phyloP scores from a whole-genome alignment of 2,113 vertebrate species.

The Stigmatopora argus region DNA sequence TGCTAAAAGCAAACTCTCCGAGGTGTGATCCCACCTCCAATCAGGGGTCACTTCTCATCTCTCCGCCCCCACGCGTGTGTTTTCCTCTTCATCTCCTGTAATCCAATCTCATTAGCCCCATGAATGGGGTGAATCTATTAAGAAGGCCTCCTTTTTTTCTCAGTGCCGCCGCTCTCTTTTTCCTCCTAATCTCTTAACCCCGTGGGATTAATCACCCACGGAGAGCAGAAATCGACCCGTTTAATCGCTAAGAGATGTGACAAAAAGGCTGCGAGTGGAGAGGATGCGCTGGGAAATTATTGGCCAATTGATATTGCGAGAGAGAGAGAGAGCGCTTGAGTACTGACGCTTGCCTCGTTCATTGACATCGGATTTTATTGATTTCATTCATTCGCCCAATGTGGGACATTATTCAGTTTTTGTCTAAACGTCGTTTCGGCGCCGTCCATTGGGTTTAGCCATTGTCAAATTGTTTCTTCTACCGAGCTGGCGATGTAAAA shows the following conservation, averaged over 20 bases:
- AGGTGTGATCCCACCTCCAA: neutral
- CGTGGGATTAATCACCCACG: slow-evolving; percentile 64
- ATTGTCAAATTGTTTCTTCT: no score
- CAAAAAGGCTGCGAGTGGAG: slow-evolving; percentile 46
- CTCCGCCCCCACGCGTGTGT: slow-evolving; percentile 20
- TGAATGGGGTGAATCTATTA: slow-evolving; percentile 67
- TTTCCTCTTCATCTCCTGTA: slow-evolving; percentile 41
- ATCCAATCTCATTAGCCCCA: slow-evolving; percentile 62
- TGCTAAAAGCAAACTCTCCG: neutral
- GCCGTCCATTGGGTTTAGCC: no score
- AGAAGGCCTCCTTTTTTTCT: slow-evolving; percentile 15
- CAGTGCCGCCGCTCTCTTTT: slow-evolving; percentile 12
- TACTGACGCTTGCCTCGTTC: neutral
- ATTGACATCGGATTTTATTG: neutral
- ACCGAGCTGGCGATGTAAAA: no score
- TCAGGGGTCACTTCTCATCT: slow-evolving; percentile 18
- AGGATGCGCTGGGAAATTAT: slow-evolving; percentile 59
- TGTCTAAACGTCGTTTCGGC: no score
- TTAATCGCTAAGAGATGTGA: slow-evolving; percentile 64
- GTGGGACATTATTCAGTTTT: no score
- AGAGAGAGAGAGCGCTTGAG: neutral
- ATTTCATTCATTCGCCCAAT: no score
- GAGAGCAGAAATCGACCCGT: slow-evolving; percentile 66
- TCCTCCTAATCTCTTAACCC: slow-evolving; percentile 60
- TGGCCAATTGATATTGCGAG: slow-evolving; percentile 52